Conservation (phyloP, 2,888 invertebrate genomes). For the Scelioninae gen. 1 region DNA sequence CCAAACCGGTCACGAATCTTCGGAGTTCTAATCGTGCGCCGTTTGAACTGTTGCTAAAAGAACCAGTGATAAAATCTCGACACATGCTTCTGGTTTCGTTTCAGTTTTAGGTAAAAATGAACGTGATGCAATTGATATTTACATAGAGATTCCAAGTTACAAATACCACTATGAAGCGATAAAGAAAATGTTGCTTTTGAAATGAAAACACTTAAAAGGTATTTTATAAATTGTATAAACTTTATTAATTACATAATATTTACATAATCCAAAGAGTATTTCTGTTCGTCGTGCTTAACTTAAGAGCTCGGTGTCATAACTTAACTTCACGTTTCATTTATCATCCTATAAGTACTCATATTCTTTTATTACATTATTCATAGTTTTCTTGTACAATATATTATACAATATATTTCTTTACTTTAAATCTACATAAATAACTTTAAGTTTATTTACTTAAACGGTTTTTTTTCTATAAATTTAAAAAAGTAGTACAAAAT, state of each 20-base stretch:
- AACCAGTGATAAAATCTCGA: constrained; percentile 17
- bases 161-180: no score
- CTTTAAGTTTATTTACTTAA: no score
- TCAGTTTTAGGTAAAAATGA: background rate
- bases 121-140: constrained; percentile 18
- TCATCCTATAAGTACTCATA: constrained; percentile 18
- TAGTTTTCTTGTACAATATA: no score
- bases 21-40: constrained; percentile 9
- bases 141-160: background rate
- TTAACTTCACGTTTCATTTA: constrained; percentile 36
- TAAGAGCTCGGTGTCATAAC: constrained; percentile 42
- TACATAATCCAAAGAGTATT: constrained; percentile 54
- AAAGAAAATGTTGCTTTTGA: background rate
- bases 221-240: constrained; percentile 55
- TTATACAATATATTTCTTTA: no score
- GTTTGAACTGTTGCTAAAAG: constrained; percentile 26
- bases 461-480: no score
- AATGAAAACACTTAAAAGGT: background rate
- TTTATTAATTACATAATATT: constrained; percentile 66
- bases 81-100: constrained; percentile 31
- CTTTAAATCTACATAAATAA: constrained; percentile 29
- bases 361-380: no score
- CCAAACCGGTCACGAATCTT: constrained; percentile 34
- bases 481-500: background rate
- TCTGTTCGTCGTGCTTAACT: constrained; percentile 32